phyloP scores from a whole-genome alignment of 2,888 invertebrate species.

The Rhopalosiphum nymphaeae region DNA sequence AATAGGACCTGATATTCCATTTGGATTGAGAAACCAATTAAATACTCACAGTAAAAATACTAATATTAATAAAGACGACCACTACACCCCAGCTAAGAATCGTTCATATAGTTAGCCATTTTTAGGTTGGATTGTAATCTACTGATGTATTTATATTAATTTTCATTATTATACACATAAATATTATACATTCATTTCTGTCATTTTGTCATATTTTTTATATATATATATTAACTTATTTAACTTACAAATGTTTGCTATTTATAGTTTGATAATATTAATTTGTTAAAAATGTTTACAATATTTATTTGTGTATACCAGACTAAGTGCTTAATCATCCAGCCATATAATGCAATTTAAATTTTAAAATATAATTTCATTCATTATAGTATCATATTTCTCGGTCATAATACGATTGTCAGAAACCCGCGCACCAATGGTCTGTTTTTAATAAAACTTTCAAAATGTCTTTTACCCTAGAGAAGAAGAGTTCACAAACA shows the following conservation, averaged over 20 bases:
- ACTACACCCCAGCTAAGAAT: not conserved
- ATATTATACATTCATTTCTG: not conserved
- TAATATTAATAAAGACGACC: not conserved
- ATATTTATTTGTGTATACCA: not conserved
- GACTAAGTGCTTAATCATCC: not conserved
- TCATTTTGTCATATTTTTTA: not conserved
- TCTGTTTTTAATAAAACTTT: constrained; percentile 53
- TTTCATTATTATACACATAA: not conserved
- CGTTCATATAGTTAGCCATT: not conserved
- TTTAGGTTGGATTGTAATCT: not conserved
- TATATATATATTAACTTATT: not conserved
- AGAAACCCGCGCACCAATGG: not conserved
- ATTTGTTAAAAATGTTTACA: not conserved
- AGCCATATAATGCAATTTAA: not conserved
- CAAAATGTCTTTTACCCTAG: constrained; percentile 33
- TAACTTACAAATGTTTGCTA: not conserved
- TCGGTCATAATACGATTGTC: not conserved
- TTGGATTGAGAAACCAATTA: not conserved
- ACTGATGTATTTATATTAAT: not conserved
- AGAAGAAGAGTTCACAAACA: constrained; percentile 39
- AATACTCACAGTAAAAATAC: not conserved
- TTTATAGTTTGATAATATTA: not conserved
- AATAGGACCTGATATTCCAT: not conserved
- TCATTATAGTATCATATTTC: not conserved
- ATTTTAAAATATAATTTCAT: not conserved